phyloP scores from a whole-genome alignment of 53 echinoderm and acorn worm species.

The Patiria pectinifera region DNA sequence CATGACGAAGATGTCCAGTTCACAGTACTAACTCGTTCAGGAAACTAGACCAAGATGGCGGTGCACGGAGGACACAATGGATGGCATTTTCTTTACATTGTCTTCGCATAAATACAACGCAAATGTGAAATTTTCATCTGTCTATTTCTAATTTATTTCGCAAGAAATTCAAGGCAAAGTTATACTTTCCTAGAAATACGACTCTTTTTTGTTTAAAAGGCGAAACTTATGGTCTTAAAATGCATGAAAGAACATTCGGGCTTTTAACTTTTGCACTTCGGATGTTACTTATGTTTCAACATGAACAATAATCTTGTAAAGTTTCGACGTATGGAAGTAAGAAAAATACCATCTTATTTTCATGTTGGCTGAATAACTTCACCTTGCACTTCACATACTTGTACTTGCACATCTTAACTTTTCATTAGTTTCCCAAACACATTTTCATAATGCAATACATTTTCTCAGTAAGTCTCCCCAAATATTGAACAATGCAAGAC shows the following conservation, averaged over 20 bases:
- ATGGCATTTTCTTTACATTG: conserved; percentile 13
- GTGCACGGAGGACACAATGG: not conserved
- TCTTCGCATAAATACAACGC: not conserved
- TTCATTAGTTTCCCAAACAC: not conserved
- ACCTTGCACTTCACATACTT: conserved; percentile 3
- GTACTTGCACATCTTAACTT: not conserved
- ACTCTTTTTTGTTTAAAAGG: not conserved
- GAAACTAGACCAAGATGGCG: not conserved
- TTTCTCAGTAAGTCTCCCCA: conserved; percentile 12
- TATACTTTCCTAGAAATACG: not conserved
- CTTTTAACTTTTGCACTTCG: not conserved
- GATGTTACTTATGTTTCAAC: not conserved
- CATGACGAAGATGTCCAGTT: not conserved
- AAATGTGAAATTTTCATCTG: not conserved
- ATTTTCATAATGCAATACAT: conserved; percentile 11
- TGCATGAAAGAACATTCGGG: not conserved
- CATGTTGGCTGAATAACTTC: conserved; percentile 23
- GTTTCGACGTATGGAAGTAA: not conserved
- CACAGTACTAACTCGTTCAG: not conserved
- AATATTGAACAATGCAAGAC: conserved; percentile 63
- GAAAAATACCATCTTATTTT: not conserved
- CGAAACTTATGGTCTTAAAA: not conserved
- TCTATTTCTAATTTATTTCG: not conserved
- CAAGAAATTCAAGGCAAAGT: conserved; percentile 36
- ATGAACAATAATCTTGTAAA: not conserved